These are phyloP conservation scores for Gorsachius goisagi DNA, from an alignment of 2,113 vertebrate genomes.

Conservation along the genomic window DNA sequence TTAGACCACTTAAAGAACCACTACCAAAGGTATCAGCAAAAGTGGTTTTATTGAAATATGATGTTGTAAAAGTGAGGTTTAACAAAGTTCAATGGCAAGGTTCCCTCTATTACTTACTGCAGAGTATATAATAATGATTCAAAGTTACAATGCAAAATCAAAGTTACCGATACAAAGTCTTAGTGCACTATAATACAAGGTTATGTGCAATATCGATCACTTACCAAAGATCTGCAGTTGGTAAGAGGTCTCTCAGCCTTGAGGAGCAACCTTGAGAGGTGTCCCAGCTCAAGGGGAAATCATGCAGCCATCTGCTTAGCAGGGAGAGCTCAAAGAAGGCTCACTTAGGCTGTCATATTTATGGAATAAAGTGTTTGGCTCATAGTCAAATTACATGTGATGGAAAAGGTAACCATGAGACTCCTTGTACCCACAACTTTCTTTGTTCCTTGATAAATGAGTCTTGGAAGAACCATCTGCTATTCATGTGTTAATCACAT, in stretches of 20 bases:
- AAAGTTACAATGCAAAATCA: too few relatives aligned
- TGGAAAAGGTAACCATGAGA: background rate
- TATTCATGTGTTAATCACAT: background rate
- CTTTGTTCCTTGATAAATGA: background rate
- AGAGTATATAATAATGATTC: too few relatives aligned
- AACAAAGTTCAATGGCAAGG: too few relatives aligned
- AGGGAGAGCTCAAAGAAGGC: background rate
- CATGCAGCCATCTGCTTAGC: too few relatives aligned
- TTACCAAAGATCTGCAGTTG: background rate
- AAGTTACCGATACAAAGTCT: too few relatives aligned
- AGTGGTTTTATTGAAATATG: background rate
- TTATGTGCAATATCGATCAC: rapidly evolving
- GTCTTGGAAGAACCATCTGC: background rate
- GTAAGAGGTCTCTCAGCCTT: background rate
- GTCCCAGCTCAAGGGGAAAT: background rate
- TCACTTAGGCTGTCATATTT: background rate
- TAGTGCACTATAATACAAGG: background rate
- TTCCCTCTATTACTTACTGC: too few relatives aligned
- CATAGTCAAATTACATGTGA: rapidly evolving
- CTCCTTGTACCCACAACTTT: background rate
- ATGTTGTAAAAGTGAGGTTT: background rate
- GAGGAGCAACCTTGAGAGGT: background rate
- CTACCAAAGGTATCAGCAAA: background rate
- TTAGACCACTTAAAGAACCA: background rate
- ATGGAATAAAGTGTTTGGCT: background rate